Conservation (phyloP, 1,140 invertebrate genomes). For the Rhizoglyphus robini region DNA sequence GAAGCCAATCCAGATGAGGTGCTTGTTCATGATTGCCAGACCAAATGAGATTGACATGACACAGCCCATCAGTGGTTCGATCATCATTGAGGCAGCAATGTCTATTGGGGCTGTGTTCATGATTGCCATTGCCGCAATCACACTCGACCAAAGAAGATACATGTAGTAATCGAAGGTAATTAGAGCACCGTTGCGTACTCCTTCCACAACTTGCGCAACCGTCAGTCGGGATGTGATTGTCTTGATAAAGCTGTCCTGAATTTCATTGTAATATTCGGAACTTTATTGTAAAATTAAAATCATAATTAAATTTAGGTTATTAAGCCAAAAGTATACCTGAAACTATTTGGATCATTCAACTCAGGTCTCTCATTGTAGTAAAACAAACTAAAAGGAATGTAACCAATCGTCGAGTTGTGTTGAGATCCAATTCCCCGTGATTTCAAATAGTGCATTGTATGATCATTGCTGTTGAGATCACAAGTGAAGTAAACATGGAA, state of each 20-base stretch:
- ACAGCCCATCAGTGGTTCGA: constrained; percentile 64
- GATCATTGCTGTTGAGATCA: constrained; percentile 22
- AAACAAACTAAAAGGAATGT: constrained; percentile 21
- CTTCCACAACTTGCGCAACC: constrained; percentile 62
- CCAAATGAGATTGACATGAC: constrained; percentile 68
- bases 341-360: neutral
- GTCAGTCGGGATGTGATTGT: constrained; percentile 52
- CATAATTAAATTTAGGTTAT: no score
- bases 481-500: constrained; percentile 25
- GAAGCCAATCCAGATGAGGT: constrained; percentile 48
- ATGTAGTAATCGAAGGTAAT: constrained; percentile 66
- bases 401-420: constrained; percentile 24
- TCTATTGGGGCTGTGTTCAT: constrained; percentile 64
- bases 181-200: constrained; percentile 54
- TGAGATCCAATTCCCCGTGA: constrained; percentile 24
- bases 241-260: constrained; percentile 32
- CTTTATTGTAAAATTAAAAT: no score
- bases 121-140: constrained; percentile 53
- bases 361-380: neutral
- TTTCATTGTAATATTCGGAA: constrained; percentile 13
- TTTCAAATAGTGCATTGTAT: constrained; percentile 19
- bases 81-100: constrained; percentile 70
- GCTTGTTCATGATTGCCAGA: constrained; percentile 54
- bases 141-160: constrained; percentile 34
- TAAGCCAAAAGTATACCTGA: no score